Evolutionary conservation across 2,797 vertebrate species (phyloP).

Genomic region (Neostethus bicornis): DNA sequence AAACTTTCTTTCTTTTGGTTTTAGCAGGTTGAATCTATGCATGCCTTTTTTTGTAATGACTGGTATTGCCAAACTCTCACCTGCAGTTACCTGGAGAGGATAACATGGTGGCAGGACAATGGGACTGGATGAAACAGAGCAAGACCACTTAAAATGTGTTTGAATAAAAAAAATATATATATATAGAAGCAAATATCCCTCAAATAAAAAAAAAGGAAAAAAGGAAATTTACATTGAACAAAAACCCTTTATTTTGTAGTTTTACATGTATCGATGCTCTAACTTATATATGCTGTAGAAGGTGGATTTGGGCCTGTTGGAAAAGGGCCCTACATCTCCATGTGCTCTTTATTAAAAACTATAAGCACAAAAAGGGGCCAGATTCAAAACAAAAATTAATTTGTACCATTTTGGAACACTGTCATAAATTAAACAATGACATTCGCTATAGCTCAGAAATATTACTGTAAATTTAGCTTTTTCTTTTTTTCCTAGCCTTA

Average conservation of each 20-base stretch:
- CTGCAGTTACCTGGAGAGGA: constrained; percentile 55
- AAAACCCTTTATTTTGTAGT: constrained; percentile 61
- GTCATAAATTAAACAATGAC: constrained; percentile 8
- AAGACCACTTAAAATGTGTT: constrained; percentile 21
- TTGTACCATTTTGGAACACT: constrained; percentile 45
- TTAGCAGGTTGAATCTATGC: constrained; percentile 78
- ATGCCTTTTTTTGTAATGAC: constrained; percentile 74
- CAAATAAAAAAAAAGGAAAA: constrained; percentile 18
- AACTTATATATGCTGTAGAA: constrained; percentile 54
- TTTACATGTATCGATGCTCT: constrained; percentile 54
- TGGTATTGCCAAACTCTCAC: constrained; percentile 66
- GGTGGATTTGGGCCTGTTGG: too few relatives aligned
- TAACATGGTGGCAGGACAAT: constrained; percentile 61
- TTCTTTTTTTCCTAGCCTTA: neutral
- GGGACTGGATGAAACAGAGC: constrained; percentile 65
- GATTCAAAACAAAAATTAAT: too few relatives aligned
- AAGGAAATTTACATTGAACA: constrained; percentile 24
- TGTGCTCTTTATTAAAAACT: constrained; percentile 18
- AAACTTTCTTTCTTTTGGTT: constrained; percentile 59
- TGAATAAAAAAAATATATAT: constrained; percentile 14
- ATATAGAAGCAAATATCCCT: constrained; percentile 1
- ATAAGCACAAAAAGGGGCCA: constrained; percentile 67
- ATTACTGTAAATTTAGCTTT: constrained; percentile 12
- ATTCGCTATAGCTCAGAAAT: constrained; percentile 12
- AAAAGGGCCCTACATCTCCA: constrained; percentile 76